Conservation (phyloP, 2,888 invertebrate species). For the Drosophila anomelani region DNA sequence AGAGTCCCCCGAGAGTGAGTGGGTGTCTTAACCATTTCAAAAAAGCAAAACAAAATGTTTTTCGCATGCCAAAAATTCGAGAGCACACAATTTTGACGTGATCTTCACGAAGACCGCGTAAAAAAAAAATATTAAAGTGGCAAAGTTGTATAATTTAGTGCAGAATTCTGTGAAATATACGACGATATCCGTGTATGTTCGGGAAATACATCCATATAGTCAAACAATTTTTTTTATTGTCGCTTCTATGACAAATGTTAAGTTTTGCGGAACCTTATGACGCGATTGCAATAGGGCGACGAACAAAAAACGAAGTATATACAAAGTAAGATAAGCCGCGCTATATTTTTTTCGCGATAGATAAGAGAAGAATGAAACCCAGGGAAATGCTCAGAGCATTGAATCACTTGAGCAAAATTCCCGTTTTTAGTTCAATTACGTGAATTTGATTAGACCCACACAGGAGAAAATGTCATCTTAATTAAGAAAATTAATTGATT, state of each 20-base stretch:
- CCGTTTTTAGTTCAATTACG: not conserved
- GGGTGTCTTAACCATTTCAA: conserved; percentile 56
- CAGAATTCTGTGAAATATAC: conserved; percentile 50
- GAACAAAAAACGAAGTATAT: conserved; percentile 49
- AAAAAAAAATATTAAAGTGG: conserved; percentile 45
- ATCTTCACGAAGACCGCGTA: conserved; percentile 60
- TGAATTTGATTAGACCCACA: not conserved
- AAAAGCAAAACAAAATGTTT: conserved; percentile 35
- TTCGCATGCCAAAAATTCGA: conserved; percentile 59
- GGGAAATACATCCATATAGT: conserved; percentile 10
- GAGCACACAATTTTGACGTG: conserved; percentile 59
- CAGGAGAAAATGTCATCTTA: not conserved
- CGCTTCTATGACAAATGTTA: conserved; percentile 51
- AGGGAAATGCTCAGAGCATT: conserved; percentile 50
- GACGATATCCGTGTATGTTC: conserved; percentile 13
- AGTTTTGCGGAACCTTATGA: conserved; percentile 48
- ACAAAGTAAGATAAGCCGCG: conserved; percentile 59
- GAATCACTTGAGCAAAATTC: conserved; percentile 41
- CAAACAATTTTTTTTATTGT: conserved; percentile 25
- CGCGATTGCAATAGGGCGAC: conserved; percentile 43
- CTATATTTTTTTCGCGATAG: conserved; percentile 46
- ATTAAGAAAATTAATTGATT: not conserved
- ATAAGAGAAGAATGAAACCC: conserved; percentile 56
- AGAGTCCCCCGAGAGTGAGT: conserved; percentile 24
- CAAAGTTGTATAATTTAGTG: conserved; percentile 50